Conservation (phyloP, 92 coral and sea anemone genomes). For the Plumapathes pennacea region DNA sequence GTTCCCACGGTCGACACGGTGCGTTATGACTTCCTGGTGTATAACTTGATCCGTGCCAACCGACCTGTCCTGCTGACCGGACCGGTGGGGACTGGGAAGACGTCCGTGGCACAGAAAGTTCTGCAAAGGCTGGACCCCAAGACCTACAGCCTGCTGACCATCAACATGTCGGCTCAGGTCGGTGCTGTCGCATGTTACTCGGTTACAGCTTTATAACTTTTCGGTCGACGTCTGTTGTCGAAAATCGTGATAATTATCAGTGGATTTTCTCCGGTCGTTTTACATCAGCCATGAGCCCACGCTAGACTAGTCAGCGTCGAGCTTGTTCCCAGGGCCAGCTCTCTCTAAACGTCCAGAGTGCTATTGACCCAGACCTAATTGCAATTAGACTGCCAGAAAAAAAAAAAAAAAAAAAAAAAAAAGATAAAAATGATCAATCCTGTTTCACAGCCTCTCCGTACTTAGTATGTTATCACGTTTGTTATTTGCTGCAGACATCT, state of each 20-base stretch:
- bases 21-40: slow-evolving; percentile 97
- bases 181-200: too few species aligned
- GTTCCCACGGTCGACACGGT: slow-evolving; percentile 99
- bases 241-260: neutral
- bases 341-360: too few species aligned
- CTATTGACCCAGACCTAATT: too few species aligned
- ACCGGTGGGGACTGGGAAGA: slow-evolving; percentile 99
- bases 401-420: too few species aligned
- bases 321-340: too few species aligned
- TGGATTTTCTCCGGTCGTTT: neutral
- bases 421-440: too few species aligned
- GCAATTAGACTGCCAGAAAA: too few species aligned
- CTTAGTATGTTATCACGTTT: too few species aligned
- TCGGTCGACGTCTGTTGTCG: neutral
- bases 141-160: slow-evolving; percentile 75
- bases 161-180: slow-evolving; percentile 99
- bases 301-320: too few species aligned
- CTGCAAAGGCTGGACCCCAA: slow-evolving; percentile 97
- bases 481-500: slow-evolving; percentile 78
- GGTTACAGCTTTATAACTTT: neutral
- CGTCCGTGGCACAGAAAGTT: slow-evolving; percentile 96
- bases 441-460: neutral
- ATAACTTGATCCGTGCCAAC: slow-evolving; percentile 93
- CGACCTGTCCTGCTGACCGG: slow-evolving; percentile 95
- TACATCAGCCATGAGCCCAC: neutral